Percentiles rank a stretch among this genome's conserved stretches.
Conservation (phyloP, 2,888 invertebrate genomes). For the Drosophila barbarae region DNA sequence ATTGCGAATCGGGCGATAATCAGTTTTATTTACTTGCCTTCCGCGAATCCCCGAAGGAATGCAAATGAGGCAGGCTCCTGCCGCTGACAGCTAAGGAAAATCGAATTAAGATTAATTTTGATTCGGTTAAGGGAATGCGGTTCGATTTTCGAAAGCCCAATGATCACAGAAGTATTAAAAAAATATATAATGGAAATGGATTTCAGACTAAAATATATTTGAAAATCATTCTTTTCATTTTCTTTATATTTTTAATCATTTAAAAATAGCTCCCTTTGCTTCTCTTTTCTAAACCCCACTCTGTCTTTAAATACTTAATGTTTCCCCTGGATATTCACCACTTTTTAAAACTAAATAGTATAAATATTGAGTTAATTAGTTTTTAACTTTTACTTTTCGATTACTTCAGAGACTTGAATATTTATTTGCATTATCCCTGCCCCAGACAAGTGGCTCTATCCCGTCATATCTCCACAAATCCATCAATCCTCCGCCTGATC, state of each 20-base stretch:
- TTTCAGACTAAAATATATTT: no score
- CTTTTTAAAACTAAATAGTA: no score
- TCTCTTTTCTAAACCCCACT: no score
- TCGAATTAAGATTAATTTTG: conserved; percentile 24
- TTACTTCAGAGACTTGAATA: neutral
- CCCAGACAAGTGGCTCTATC: neutral
- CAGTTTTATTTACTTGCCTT: conserved; percentile 66
- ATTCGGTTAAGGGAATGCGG: conserved; percentile 19
- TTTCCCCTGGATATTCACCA: no score
- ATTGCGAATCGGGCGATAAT: conserved; percentile 58
- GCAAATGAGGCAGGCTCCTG: conserved; percentile 29
- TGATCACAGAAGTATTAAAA: neutral
- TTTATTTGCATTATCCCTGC: conserved; percentile 1
- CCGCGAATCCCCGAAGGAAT: conserved; percentile 18
- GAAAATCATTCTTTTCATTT: no score
- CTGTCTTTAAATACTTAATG: no score
- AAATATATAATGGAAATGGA: neutral
- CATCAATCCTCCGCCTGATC: conserved; percentile 1
- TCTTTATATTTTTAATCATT: no score
- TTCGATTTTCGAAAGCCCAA: conserved; percentile 17
- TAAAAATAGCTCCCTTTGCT: no score
- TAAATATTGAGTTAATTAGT: no score
- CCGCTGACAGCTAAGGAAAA: conserved; percentile 31
- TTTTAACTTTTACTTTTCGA: neutral
- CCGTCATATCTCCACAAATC: conserved; percentile 6